Conservation (phyloP, 2,113 vertebrate genomes). For the Nestor notabilis region DNA sequence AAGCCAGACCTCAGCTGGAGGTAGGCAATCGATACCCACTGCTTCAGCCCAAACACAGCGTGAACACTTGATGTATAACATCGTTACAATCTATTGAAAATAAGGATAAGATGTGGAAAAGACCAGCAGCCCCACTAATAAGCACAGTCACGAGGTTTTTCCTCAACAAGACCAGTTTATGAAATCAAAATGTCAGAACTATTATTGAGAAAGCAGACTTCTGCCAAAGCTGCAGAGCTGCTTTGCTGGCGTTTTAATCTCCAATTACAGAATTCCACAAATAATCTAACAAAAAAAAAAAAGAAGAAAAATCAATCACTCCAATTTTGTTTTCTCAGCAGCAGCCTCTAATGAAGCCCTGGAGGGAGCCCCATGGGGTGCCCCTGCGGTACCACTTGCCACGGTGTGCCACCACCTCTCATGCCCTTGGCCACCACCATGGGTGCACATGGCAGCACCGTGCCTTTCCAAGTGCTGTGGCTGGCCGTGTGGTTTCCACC, state of each 20-base stretch:
- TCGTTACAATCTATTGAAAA: background rate
- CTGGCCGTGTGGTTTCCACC: rapidly evolving
- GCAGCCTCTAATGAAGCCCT: background rate
- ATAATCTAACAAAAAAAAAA: background rate
- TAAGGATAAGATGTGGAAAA: background rate
- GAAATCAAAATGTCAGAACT: background rate
- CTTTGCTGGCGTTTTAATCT: background rate
- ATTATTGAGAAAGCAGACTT: background rate
- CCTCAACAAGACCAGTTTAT: background rate
- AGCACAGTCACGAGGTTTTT: background rate
- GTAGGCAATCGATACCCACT: rapidly evolving
- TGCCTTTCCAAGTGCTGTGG: rapidly evolving
- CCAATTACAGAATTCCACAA: background rate
- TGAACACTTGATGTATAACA: background rate
- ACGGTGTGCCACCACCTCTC: background rate
- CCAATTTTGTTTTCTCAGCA: background rate
- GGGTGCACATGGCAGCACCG: background rate
- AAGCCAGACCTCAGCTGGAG: background rate
- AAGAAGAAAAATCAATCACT: no score
- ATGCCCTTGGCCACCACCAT: rapidly evolving
- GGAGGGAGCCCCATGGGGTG: background rate
- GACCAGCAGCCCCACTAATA: background rate
- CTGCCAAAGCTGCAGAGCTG: background rate
- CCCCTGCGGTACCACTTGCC: background rate
- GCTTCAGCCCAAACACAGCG: background rate